phyloP scores from a whole-genome alignment of 2,888 invertebrate genomes.

The Aradus depressus region DNA sequence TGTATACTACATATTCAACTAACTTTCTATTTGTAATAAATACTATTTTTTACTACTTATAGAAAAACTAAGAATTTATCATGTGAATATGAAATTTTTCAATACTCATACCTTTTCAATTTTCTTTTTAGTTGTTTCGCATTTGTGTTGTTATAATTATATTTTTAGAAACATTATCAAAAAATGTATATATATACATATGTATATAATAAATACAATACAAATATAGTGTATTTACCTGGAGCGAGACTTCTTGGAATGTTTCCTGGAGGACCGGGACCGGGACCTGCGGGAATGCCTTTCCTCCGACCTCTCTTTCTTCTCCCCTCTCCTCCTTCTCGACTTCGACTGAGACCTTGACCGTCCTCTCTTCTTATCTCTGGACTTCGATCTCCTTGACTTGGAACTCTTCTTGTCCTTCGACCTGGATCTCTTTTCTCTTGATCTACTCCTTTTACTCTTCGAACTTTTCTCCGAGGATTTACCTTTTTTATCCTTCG shows the following conservation, averaged over 20 bases:
- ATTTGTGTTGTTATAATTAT: too few species aligned
- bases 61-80: too few species aligned
- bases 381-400: slow-evolving; percentile 10
- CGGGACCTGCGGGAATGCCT: slow-evolving; percentile 3
- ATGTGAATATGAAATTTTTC: too few species aligned
- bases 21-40: too few species aligned
- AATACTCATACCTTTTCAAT: too few species aligned
- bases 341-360: slow-evolving; percentile 6
- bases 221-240: slow-evolving; percentile 4
- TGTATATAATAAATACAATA: too few species aligned
- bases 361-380: slow-evolving; percentile 14
- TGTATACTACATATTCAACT: too few species aligned
- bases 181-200: too few species aligned
- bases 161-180: too few species aligned
- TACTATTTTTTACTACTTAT: too few species aligned
- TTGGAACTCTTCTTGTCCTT: not conserved
- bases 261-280: slow-evolving; percentile 11
- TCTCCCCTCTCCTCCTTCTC: slow-evolving; percentile 8
- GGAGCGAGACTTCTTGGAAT: slow-evolving; percentile 6
- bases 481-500: slow-evolving; percentile 1
- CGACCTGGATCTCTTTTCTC: slow-evolving; percentile 8
- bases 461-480: not conserved
- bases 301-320: slow-evolving; percentile 4
- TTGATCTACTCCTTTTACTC: slow-evolving; percentile 6
- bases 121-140: too few species aligned